These are phyloP conservation scores for Myotis daubentonii DNA, from an alignment of 2,797 vertebrate genomes.

Conservation along the genomic window DNA sequence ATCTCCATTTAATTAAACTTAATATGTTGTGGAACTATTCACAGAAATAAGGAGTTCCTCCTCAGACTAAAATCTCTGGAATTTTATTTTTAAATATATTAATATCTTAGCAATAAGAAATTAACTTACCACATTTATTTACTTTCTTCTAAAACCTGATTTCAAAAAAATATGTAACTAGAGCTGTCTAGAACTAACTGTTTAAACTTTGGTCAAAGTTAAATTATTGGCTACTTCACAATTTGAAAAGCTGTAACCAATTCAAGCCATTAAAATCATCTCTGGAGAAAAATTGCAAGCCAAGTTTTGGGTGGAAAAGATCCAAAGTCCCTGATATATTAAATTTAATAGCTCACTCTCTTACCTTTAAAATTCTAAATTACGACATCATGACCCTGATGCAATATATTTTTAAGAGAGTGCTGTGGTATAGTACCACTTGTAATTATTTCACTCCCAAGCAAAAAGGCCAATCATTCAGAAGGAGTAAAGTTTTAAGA, in stretches of 20 bases:
- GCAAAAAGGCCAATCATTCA: conserved; percentile 68
- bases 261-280: conserved; percentile 79
- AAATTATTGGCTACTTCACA: conserved; percentile 69
- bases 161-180: conserved; percentile 65
- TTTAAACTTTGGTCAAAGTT: conserved; percentile 72
- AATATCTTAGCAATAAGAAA: conserved; percentile 32
- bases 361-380: conserved; percentile 82
- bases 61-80: neutral
- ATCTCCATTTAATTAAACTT: conserved; percentile 9
- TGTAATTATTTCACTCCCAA: conserved; percentile 79
- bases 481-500: conserved; percentile 64
- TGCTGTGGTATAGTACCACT: conserved; percentile 72
- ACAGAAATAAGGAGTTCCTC: neutral
- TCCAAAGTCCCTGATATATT: conserved; percentile 81
- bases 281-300: conserved; percentile 76
- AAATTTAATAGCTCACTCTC: conserved; percentile 77
- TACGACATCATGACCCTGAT: conserved; percentile 73
- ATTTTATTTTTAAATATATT: conserved; percentile 51
- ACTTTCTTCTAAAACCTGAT: conserved; percentile 56
- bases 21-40: neutral
- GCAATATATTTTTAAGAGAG: conserved; percentile 83
- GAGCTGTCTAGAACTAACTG: conserved; percentile 59
- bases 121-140: conserved; percentile 62
- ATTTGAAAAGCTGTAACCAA: conserved; percentile 75
- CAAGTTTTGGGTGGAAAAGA: conserved; percentile 83